phyloP scores from a whole-genome alignment of 2,113 vertebrate species.

The Epinephelus lanceolatus region DNA sequence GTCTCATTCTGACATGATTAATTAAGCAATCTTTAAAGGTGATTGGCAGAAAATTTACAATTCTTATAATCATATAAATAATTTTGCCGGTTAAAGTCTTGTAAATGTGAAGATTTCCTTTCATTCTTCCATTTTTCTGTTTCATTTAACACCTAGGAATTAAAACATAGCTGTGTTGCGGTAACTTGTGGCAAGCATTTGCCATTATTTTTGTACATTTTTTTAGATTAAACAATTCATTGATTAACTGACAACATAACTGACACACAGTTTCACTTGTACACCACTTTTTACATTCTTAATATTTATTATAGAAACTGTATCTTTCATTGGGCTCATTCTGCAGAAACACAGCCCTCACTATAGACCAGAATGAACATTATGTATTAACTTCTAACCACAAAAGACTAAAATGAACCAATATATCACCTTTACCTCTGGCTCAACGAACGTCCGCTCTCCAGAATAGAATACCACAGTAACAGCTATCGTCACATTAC shows the following conservation, averaged over 20 bases:
- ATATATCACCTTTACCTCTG: too few species aligned
- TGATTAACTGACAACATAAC: background rate
- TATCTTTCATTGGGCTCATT: background rate
- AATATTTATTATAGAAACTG: background rate
- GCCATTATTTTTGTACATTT: background rate
- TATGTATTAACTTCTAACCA: background rate
- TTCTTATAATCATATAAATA: background rate
- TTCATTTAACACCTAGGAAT: background rate
- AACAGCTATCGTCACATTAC: background rate
- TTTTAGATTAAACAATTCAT: background rate
- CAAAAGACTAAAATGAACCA: background rate
- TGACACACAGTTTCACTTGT: background rate
- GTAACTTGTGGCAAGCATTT: background rate
- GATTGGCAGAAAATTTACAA: background rate
- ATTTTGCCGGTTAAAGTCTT: background rate
- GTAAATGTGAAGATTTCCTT: background rate
- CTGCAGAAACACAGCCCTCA: background rate
- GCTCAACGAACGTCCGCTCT: accelerated
- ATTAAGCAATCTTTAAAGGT: background rate
- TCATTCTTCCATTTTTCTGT: background rate
- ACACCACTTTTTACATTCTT: background rate
- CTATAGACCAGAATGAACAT: background rate
- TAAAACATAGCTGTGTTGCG: background rate
- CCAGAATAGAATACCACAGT: background rate
- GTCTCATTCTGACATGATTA: background rate